Evolutionary conservation across 2,888 invertebrate species (phyloP).

Genomic region (Heteropelma amictum): DNA sequence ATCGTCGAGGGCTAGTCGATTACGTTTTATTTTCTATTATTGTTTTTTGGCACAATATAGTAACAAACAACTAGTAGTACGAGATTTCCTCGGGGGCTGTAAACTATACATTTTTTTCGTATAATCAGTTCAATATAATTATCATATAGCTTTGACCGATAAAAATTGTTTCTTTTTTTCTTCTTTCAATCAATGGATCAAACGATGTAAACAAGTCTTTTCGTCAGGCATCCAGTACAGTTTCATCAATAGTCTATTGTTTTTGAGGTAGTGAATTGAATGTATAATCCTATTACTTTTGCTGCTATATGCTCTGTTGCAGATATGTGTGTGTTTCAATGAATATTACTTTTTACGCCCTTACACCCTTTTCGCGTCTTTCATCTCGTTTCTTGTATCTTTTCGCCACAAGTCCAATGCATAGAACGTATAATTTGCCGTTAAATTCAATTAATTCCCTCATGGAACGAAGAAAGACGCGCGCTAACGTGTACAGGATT

Average conservation of each 20-base stretch:
- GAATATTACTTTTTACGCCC: slow-evolving; percentile 59
- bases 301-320: slow-evolving; percentile 70
- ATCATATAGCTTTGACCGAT: slow-evolving; percentile 21
- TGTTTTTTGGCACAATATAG: slow-evolving; percentile 48
- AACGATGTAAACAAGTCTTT: slow-evolving; percentile 54
- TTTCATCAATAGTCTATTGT: slow-evolving; percentile 56
- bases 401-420: slow-evolving; percentile 73
- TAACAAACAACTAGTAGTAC: slow-evolving; percentile 44
- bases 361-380: neutral
- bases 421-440: slow-evolving; percentile 53
- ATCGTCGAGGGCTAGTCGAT: slow-evolving; percentile 19
- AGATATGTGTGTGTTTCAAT: slow-evolving; percentile 60
- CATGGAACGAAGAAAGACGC: slow-evolving; percentile 54
- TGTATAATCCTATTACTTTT: slow-evolving; percentile 72
- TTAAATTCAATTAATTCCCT: slow-evolving; percentile 53
- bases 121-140: slow-evolving; percentile 16
- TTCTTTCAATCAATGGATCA: slow-evolving; percentile 8
- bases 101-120: slow-evolving; percentile 32
- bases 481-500: slow-evolving; percentile 51
- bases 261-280: slow-evolving; percentile 74
- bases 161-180: slow-evolving; percentile 12
- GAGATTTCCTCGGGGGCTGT: slow-evolving; percentile 42
- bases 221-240: slow-evolving; percentile 44
- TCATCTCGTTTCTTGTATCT: slow-evolving; percentile 10
- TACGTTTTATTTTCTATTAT: neutral